These are phyloP conservation scores for Origma solitaria DNA, from an alignment of 2,113 vertebrate genomes.

Conservation along the genomic window DNA sequence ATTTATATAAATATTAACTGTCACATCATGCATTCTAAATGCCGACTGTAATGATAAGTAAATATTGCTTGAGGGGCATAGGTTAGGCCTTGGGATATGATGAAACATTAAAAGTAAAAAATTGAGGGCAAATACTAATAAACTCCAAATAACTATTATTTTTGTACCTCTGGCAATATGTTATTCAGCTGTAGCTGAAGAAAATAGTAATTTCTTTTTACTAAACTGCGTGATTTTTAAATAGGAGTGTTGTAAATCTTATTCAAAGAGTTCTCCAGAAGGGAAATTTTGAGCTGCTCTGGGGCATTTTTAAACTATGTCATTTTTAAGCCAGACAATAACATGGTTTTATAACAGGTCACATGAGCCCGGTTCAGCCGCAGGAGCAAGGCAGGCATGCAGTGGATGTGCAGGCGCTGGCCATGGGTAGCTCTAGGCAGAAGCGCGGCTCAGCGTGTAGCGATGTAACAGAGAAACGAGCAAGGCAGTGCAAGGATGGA, in stretches of 20 bases:
- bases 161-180: not conserved
- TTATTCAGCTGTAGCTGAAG: not conserved
- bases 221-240: slow-evolving; percentile 10
- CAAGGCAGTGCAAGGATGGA: not conserved
- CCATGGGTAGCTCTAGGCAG: not conserved
- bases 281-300: not conserved
- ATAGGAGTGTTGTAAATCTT: not conserved
- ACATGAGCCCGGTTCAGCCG: not conserved
- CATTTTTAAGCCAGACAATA: slow-evolving; percentile 12
- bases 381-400: not conserved
- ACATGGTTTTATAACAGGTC: slow-evolving; percentile 24
- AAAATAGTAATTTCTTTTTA: not conserved
- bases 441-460: fast-evolving
- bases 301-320: slow-evolving; percentile 5
- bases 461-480: not conserved
- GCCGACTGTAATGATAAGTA: not conserved
- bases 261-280: not conserved
- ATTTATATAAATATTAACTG: not conserved
- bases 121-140: not conserved
- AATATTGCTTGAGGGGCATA: not conserved
- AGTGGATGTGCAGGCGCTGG: not conserved
- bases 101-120: not conserved
- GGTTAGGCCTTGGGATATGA: not conserved
- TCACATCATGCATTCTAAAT: not conserved
- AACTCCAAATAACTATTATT: not conserved